These are phyloP conservation scores for Philotrypesis tridentata DNA, from an alignment of 1,140 invertebrate genomes.

Conservation along the genomic window DNA sequence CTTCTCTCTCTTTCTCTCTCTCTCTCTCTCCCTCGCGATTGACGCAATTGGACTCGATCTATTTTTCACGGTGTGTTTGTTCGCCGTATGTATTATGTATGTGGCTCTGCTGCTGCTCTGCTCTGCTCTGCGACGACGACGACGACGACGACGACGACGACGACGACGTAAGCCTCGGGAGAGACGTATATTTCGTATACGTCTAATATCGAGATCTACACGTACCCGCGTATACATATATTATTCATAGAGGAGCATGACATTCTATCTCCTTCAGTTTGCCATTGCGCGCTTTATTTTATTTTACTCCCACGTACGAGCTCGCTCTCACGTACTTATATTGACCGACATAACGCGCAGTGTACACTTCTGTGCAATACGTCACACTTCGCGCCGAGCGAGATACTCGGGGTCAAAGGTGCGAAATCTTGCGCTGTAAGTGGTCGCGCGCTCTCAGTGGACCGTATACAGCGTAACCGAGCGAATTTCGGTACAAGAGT, in stretches of 20 bases:
- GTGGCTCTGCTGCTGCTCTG: neutral
- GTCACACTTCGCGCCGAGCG: too few species aligned
- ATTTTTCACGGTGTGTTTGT: constrained; percentile 25
- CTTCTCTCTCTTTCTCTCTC: neutral
- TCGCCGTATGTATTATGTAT: constrained; percentile 6
- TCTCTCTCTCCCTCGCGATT: neutral
- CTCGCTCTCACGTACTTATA: too few species aligned
- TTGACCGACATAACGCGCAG: too few species aligned
- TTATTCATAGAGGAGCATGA: neutral
- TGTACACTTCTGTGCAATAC: too few species aligned
- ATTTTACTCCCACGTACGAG: too few species aligned
- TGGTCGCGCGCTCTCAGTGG: too few species aligned
- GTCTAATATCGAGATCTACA: too few species aligned
- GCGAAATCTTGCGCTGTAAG: neutral
- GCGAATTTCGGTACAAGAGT: too few species aligned
- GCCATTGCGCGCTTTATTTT: neutral
- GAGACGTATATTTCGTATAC: neutral
- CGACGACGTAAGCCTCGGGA: neutral
- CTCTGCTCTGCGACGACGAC: too few species aligned
- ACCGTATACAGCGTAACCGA: too few species aligned
- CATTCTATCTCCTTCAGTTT: neutral
- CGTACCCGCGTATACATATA: neutral
- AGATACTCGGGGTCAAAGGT: too few species aligned
- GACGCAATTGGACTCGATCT: constrained; percentile 27
- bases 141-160: neutral